phyloP scores from a whole-genome alignment of 2,888 invertebrate genomes.

The Melieria crassipennis region DNA sequence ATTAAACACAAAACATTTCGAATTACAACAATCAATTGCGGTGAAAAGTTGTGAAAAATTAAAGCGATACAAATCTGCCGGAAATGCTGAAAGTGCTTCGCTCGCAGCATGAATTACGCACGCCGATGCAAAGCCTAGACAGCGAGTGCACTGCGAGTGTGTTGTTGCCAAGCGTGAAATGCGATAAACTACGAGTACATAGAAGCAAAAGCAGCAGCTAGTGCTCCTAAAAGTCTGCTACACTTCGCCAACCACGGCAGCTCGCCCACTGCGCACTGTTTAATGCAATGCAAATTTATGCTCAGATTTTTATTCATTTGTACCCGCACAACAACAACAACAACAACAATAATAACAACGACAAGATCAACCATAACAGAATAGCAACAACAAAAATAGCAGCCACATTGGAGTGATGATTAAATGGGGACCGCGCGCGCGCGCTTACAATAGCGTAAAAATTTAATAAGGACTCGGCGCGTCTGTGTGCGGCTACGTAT shows the following conservation, averaged over 20 bases:
- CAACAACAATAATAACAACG: background rate
- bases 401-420: background rate
- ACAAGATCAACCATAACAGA: background rate
- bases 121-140: too few species aligned
- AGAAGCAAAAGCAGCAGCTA: background rate
- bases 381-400: background rate
- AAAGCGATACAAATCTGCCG: too few species aligned
- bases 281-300: slow-evolving; percentile 5
- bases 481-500: too few species aligned
- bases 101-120: too few species aligned
- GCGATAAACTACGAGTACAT: background rate
- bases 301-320: slow-evolving; percentile 1
- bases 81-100: too few species aligned
- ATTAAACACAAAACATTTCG: too few species aligned
- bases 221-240: background rate
- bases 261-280: background rate
- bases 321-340: slow-evolving; percentile 4
- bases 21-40: too few species aligned
- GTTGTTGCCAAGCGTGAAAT: too few species aligned
- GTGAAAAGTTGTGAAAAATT: too few species aligned
- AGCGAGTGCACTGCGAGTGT: too few species aligned
- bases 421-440: slow-evolving; percentile 2
- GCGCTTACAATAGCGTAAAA: slow-evolving; percentile 21
- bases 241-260: background rate
- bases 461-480: slow-evolving; percentile 24